phyloP scores from a whole-genome alignment of 2,113 vertebrate genomes.

The Condylura cristata region DNA sequence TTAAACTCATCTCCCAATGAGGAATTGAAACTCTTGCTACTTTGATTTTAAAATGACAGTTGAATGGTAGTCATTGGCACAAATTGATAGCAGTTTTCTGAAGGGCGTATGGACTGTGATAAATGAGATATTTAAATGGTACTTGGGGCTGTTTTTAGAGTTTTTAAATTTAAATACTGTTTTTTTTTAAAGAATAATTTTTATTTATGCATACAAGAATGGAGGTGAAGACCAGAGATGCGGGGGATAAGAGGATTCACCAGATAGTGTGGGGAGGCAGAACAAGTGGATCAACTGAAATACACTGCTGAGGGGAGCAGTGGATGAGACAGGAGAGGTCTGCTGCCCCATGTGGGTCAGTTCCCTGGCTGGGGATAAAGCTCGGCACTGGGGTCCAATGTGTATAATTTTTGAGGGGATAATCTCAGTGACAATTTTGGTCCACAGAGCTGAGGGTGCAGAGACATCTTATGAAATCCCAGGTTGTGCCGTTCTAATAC shows the following conservation, averaged over 20 bases:
- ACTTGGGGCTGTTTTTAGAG: not conserved
- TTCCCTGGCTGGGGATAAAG: no score
- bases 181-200: no score
- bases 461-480: not conserved
- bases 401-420: not conserved
- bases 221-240: no score
- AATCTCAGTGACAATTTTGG: not conserved
- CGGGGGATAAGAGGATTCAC: no score
- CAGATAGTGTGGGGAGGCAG: no score
- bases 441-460: not conserved
- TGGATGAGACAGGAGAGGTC: no score
- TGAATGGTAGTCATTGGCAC: not conserved
- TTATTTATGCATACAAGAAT: no score
- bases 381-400: not conserved
- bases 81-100: not conserved
- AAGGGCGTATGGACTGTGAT: not conserved
- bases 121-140: not conserved
- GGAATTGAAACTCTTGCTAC: not conserved
- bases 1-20: constrained; percentile 11
- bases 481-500: not conserved
- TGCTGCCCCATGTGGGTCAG: no score
- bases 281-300: no score
- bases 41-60: not conserved
- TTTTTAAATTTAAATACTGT: not conserved
- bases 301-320: no score